phyloP scores from a whole-genome alignment of 2,888 invertebrate species.

The Eumacrocentrus americanus region DNA sequence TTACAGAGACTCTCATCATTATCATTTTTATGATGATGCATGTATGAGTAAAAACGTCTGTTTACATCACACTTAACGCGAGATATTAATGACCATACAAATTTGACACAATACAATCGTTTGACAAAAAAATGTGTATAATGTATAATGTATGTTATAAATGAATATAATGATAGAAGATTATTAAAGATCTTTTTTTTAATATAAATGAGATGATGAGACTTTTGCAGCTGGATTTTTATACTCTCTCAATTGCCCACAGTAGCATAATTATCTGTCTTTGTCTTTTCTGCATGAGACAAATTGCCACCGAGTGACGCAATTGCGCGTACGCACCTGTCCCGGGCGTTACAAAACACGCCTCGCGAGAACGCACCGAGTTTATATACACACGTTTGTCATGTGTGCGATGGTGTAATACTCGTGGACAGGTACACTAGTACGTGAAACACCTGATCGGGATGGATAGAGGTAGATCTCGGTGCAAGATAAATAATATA shows the following conservation, averaged over 20 bases:
- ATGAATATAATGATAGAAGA: neutral
- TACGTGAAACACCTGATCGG: conserved; percentile 24
- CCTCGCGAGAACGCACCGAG: conserved; percentile 13
- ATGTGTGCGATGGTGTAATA: conserved; percentile 31
- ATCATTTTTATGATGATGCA: conserved; percentile 13
- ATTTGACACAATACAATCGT: neutral
- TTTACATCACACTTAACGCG: conserved; percentile 1
- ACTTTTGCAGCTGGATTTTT: conserved; percentile 2
- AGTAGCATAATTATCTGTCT: neutral
- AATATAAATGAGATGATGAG: neutral
- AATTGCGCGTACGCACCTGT: conserved; percentile 44
- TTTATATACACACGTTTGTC: conserved; percentile 30
- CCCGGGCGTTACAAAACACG: conserved; percentile 47
- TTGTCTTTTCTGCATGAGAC: conserved; percentile 29
- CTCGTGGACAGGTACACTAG: conserved; percentile 22
- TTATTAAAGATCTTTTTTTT: neutral
- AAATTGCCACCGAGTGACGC: conserved; percentile 46
- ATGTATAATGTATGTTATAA: neutral
- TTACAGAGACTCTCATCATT: conserved; percentile 8
- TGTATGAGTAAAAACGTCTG: conserved; percentile 1
- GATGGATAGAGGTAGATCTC: conserved; percentile 21
- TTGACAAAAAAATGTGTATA: neutral
- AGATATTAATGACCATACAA: conserved; percentile 2
- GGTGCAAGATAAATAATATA: conserved; percentile 12
- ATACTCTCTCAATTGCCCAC: no score